These are phyloP conservation scores for Achatina immaculata DNA, from an alignment of 1,140 invertebrate genomes.

Conservation along the genomic window DNA sequence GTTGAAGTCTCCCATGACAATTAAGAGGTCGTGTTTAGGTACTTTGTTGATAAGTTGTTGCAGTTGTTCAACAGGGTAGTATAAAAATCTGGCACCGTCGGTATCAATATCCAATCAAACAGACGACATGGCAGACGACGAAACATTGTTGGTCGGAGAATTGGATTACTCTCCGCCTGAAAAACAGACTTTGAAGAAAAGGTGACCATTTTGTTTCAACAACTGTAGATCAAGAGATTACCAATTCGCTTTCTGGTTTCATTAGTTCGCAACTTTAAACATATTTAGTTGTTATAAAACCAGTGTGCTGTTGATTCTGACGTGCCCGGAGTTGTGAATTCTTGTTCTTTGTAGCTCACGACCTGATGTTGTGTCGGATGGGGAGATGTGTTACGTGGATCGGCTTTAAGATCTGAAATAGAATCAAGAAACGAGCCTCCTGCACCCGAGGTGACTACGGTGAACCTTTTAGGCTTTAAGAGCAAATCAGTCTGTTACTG, in stretches of 20 bases:
- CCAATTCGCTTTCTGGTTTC: background rate
- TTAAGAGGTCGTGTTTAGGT: no score
- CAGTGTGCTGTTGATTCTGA: background rate
- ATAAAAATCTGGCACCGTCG: constrained; percentile 15
- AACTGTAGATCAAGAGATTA: background rate
- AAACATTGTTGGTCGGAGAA: constrained; percentile 40
- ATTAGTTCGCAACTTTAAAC: background rate
- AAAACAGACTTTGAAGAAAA: constrained; percentile 30
- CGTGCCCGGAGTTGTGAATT: background rate
- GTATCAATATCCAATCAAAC: constrained; percentile 30
- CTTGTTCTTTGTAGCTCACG: background rate
- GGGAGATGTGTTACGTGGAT: background rate
- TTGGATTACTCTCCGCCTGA: constrained; percentile 34
- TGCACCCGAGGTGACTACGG: no score
- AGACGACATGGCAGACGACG: constrained; percentile 32
- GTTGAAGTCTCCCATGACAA: no score
- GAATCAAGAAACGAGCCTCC: no score
- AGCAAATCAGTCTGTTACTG: no score
- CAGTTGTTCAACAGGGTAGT: no score
- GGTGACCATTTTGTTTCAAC: constrained; percentile 10
- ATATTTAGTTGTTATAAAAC: background rate
- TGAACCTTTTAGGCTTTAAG: no score
- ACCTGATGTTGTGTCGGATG: background rate
- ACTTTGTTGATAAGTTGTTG: no score
- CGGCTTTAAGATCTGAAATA: no score